These are phyloP conservation scores for Chrysemys picta DNA, from an alignment of 2,113 vertebrate genomes.

Conservation along the genomic window DNA sequence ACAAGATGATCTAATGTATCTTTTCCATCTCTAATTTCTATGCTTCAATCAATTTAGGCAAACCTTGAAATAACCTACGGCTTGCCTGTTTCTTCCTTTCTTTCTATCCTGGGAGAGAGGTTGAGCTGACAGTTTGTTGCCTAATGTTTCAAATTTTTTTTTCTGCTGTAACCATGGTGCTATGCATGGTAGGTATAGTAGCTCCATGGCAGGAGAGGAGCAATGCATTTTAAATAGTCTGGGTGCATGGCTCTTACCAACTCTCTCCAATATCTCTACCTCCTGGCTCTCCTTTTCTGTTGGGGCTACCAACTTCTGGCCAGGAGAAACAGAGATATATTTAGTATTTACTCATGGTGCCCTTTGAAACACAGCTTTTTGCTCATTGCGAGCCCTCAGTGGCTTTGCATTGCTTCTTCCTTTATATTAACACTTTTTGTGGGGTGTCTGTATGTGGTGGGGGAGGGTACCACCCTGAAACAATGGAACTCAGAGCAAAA, in stretches of 20 bases:
- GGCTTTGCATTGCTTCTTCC: rapidly evolving
- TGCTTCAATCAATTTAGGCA: slow-evolving; percentile 59
- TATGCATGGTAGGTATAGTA: background rate
- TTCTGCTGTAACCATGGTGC: slow-evolving; percentile 18
- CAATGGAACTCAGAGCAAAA: background rate
- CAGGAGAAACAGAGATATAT: background rate
- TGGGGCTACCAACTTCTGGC: background rate
- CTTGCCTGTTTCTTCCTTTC: slow-evolving; percentile 62
- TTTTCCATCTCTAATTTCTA: slow-evolving; percentile 70
- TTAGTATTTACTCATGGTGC: background rate
- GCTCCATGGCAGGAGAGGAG: background rate
- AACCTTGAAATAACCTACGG: slow-evolving; percentile 60
- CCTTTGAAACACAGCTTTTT: background rate
- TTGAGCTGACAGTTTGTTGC: slow-evolving; percentile 55
- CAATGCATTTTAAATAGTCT: background rate
- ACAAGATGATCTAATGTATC: slow-evolving; percentile 52
- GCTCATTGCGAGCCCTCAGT: rapidly evolving
- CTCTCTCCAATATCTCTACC: background rate
- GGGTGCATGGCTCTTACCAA: background rate
- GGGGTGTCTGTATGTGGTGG: background rate
- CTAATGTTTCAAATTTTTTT: slow-evolving; percentile 58
- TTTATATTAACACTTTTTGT: background rate
- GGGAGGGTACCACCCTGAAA: background rate
- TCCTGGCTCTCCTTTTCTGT: background rate
- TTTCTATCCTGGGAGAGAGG: slow-evolving; percentile 58